Base-by-base conservation (phyloP, 2,797 vertebrate genomes). In the Microctenopoma stevenorrisi region DNA sequence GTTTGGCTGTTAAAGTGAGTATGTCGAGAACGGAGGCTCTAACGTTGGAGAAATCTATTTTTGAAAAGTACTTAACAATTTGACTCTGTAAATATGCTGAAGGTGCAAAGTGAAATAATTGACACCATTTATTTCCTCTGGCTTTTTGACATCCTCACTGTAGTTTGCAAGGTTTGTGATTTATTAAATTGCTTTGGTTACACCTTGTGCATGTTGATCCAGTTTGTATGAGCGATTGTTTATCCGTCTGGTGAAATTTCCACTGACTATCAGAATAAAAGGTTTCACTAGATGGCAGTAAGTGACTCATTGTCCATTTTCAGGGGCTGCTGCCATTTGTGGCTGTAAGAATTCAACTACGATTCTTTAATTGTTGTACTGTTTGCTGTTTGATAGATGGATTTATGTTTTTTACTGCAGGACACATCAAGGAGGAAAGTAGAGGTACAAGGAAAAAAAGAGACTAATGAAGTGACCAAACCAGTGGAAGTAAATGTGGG, bases 271-370 rank as follows among this genome's bases (percentile, higher is more conserved):
- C 2, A 7, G 7, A 47, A 43, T 16, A 40, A 7, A 33, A 49
- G 3, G 12, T 16, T 33, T 65, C 89, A 81, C 84, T 87, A 91
- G 85, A 60, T 55, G 90, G 89, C 89, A 82, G 81, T n/a, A 85
- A 11, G 16, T 44, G 37, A 66, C 67, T 6, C 60, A 42, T 38
- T 35, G 46, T 60, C n/a, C 1, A 3, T 3, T 25, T 10, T 54
- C 6, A 22, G 33, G 30, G 18, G 10, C 10, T 42, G 14, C 0
- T 47, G 15, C 22, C 26, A 16, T 18, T 25, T 63, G 3, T 50
- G 25, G 18, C n/a, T 22, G 4, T 26, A 30, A 2, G 9, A 42
- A 7, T 12, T 42, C 0, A 22, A 42, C 15, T 33, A 10, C 10
- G 3, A 35, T 30, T 4, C 28, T 2, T 42, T 15, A 38, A 43